Evolutionary conservation across 2,797 vertebrate species (phyloP), one percentile per base, ranked within the genome.

Genomic region (Malacoraja senta): DNA sequence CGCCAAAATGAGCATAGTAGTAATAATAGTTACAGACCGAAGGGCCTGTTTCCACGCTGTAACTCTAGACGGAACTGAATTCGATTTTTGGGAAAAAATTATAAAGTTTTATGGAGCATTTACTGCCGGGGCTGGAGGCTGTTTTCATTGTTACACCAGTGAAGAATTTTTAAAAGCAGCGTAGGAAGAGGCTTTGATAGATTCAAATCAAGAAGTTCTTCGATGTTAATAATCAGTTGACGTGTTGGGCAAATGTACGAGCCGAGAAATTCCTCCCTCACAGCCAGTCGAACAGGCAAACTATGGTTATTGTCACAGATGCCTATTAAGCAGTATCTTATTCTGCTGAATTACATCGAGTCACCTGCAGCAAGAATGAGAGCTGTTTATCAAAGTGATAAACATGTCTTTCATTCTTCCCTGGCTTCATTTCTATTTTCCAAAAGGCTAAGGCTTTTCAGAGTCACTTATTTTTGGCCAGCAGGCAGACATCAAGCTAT

Each of bases 291-390:
- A 96, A 96, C 94, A 93, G 95, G 90, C 93, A 78, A 94, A 0
- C n/a, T 95, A 94, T 94, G 94, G 35, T 93, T 94, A 95, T 94
- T 96, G 96, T 96, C 95, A 95, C 94, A 95, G 95, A 97, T 96
- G 96, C 95, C 95, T 96, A 96, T 96, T 96, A 96, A 97, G 97
- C 96, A 94, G 94, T 94, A 96, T 96, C 96, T 96, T 96, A 96
- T 94, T 96, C 95, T 93, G 93, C 95, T 78, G 93, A 95, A 95
- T 95, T 96, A 96, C 95, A 95, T 93, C 93, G 94, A 95, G 94
- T 86, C 53, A 96, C 95, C 94, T 71, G 94, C 95, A 94, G 95
- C 96, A 95, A 84, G 94, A 6, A 95, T 96, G 95, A 94, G 94
- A 93, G 94, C 21, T 95, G 95, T 97, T 96, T 96, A 96, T 97